Evolutionary conservation across 2,888 invertebrate genomes (phyloP).

Genomic region (Alentia gelatinosa): DNA sequence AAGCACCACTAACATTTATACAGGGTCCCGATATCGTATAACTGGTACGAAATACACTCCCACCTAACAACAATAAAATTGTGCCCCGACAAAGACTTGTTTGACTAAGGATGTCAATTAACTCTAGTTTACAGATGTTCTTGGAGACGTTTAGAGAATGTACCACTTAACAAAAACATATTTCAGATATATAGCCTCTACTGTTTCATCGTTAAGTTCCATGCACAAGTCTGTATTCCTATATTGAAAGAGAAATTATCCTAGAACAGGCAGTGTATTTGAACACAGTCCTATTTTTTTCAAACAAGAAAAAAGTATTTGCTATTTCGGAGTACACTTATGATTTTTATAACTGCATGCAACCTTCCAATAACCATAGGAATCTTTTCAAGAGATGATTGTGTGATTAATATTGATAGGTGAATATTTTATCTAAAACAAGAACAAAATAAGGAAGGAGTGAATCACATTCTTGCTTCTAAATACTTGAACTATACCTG

Average conservation of each 20-base stretch:
- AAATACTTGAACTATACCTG: conserved; percentile 4
- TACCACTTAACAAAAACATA: background rate
- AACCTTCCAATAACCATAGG: background rate
- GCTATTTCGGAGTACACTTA: too few relatives aligned
- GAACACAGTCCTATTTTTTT: too few relatives aligned
- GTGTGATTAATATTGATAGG: too few relatives aligned
- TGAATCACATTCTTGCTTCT: conserved; percentile 34
- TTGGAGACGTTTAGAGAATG: background rate
- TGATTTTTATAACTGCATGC: too few relatives aligned
- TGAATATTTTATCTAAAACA: too few relatives aligned
- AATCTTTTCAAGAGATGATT: background rate
- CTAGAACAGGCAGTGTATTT: too few relatives aligned
- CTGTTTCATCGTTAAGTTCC: too few relatives aligned
- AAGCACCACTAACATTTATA: conserved; percentile 21
- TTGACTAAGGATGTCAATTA: too few relatives aligned
- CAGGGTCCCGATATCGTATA: background rate
- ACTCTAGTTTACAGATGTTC: too few relatives aligned
- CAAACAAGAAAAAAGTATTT: too few relatives aligned
- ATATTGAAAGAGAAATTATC: too few relatives aligned
- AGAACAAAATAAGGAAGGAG: background rate
- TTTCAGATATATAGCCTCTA: background rate
- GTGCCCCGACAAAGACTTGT: background rate
- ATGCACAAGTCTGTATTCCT: too few relatives aligned
- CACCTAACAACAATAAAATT: background rate
- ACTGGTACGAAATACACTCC: background rate